A percentile compares a stretch with the other conserved stretches of the same genome.
phyloP scores from a whole-genome alignment of 2,797 vertebrate genomes.

The Anguilla megastoma region DNA sequence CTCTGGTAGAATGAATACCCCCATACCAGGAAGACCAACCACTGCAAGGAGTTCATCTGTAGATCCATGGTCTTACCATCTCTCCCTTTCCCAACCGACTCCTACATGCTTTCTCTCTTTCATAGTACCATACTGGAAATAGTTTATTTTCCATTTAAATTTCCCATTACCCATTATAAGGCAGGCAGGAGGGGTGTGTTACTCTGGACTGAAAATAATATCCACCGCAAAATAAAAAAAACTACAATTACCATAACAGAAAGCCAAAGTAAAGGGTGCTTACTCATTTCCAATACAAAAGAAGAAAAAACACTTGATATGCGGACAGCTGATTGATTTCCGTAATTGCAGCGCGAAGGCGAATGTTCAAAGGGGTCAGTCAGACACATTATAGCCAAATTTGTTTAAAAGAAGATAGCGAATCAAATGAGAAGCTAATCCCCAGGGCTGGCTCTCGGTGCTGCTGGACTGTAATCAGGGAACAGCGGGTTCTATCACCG shows the following conservation, averaged over 20 bases:
- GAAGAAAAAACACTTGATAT: conserved; percentile 1
- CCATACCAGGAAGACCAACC: not conserved
- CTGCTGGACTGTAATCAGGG: conserved; percentile 5
- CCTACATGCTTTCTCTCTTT: conserved; percentile 17
- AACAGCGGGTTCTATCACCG: not conserved
- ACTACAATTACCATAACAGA: not conserved
- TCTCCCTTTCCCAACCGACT: conserved; percentile 31
- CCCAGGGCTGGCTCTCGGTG: conserved; percentile 4
- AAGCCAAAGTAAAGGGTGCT: not conserved
- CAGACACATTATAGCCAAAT: conserved; percentile 8
- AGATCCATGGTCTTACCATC: conserved; percentile 17
- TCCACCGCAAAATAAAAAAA: not conserved
- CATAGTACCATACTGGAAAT: not conserved
- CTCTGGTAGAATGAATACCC: conserved; percentile 8
- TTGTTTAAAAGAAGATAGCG: not conserved
- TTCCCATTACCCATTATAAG: not conserved
- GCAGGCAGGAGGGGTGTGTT: not conserved
- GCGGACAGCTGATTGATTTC: conserved; percentile 10
- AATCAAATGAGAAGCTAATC: conserved; percentile 19
- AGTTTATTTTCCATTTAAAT: not conserved
- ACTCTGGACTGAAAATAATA: not conserved
- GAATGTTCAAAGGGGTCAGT: conserved; percentile 25
- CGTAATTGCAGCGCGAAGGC: not conserved
- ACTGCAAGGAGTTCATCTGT: conserved; percentile 6
- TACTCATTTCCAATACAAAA: not conserved